Evolutionary conservation across 2,113 vertebrate species (phyloP), one percentile per base, ranked within the genome.

Genomic region (Seriola rivoliana): DNA sequence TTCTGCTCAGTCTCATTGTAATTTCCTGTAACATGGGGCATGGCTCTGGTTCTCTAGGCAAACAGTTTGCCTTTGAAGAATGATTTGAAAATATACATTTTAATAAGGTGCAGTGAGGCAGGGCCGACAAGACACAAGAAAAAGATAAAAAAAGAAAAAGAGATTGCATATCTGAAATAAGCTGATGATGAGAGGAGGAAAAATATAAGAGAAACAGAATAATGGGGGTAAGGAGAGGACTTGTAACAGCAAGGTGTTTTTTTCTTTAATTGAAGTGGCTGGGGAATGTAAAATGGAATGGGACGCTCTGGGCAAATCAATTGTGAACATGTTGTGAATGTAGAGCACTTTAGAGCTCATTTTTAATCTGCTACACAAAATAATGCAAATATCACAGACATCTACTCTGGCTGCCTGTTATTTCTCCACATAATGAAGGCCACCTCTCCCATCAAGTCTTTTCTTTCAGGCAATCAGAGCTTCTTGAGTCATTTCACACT

Each of bases 31-130:
- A 84, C 71, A 74, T 5, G 44, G 60, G 81, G 54, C 84, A 66
- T 42, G 79, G 78, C 71, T 81, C 65, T 73, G 64, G 42, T 73
- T 90, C 84, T 91, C 60, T 58, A 17, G 75, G 85, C 81, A 90
- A 92, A 92, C 75, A 77, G 64, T 82, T 82, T 16, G 69, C 59
- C 82, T 92, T 94, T 93, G 91, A 89, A 92, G 88, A 89, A 89
- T 85, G 86, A 86, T 88, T 88, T 87, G 71, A 84, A 91, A 94
- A 93, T 85, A 88, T 88, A 82, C 90, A 93, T 93, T 94, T 93
- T 93, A 93, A 94, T 93, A 89, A 94, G 88, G 80, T 88, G 90
- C 74, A 76, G 60, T 32, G 64, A 90, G 86, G 80, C 86, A 63
- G 54, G 57, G 75, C 80, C 91, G 90, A 80, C 73, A 16, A 91